Evolutionary conservation across 1,140 invertebrate species (phyloP), one percentile per base, ranked within the genome.

Genomic region (Drosophila sp.): DNA sequence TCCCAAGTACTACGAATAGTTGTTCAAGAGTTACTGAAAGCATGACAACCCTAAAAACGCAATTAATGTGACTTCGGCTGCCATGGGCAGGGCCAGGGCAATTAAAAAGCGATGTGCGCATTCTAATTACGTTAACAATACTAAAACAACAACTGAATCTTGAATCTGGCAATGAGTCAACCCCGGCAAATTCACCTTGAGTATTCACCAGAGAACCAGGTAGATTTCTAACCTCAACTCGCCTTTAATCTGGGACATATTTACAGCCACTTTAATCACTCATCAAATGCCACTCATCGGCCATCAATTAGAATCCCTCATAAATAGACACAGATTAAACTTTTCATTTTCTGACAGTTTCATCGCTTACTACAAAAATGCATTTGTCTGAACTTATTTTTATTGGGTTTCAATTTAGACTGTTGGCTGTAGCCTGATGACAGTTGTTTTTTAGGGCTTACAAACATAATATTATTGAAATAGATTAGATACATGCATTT

Each of bases 311-410:
- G 40, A 34, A 4, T 5, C 7, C 7, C 8, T n/a, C n/a, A n/a
- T n/a, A 8, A 14, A 43, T 32, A 9, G 11, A 7, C 18, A 9
- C 18, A 46, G 14, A 56, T 45, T 56, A 25, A 18, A 65, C 38
- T 36, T 45, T 54, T 51, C 9, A n/a, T n/a, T n/a, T n/a, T 32
- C 41, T 58, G n/a, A n/a, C n/a, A n/a, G n/a, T n/a, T n/a, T n/a
- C n/a, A n/a, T n/a, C n/a, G n/a, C n/a, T n/a, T n/a, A 11, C 40
- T 5, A 7, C 8, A 9, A n/a, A 50, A 79, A 54, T 78, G 57
- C 76, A 74, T 70, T 79, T 57, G 51, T 16, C 36, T 34, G 43
- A 62, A 73, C 62, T 73, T 72, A 78, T 78, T 78, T 48, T 54
- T 11, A 41, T 51, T 18, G 14, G 32, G 64, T 56, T 75, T 79